These are phyloP conservation scores for Mesoclemmys tuberculata DNA, from an alignment of 2,113 vertebrate genomes.

Conservation along the genomic window DNA sequence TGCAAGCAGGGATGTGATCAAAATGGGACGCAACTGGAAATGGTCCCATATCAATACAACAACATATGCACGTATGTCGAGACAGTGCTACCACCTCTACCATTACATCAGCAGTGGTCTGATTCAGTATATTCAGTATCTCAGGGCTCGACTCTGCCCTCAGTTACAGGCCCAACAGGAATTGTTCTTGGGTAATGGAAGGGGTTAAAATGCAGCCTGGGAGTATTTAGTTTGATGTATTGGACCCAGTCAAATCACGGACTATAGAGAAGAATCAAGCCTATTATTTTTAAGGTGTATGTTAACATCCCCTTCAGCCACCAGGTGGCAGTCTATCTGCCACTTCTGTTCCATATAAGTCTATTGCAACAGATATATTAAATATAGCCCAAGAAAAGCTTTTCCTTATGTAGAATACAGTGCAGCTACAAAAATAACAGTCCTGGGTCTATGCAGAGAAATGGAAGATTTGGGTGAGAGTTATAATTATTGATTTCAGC, in stretches of 20 bases:
- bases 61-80: background rate
- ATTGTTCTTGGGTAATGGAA: background rate
- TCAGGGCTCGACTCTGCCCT: background rate
- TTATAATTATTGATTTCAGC: background rate
- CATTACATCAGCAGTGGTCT: background rate
- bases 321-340: slow-evolving; percentile 77
- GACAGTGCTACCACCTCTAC: background rate
- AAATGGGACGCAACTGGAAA: slow-evolving; percentile 27
- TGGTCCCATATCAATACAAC: slow-evolving; percentile 29
- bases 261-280: background rate
- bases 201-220: background rate
- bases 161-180: background rate
- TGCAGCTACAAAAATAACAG: background rate
- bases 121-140: background rate
- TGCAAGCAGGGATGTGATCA: background rate
- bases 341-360: background rate
- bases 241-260: background rate
- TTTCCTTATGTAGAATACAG: background rate
- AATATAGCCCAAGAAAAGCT: background rate
- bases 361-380: background rate
- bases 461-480: background rate
- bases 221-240: background rate
- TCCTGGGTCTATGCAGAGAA: background rate
- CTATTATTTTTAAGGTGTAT: background rate
- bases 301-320: slow-evolving; percentile 66